Percentiles rank a stretch among this genome's conserved stretches.
Conservation (phyloP, 2,888 invertebrate genomes). For the Blomia tropicalis region DNA sequence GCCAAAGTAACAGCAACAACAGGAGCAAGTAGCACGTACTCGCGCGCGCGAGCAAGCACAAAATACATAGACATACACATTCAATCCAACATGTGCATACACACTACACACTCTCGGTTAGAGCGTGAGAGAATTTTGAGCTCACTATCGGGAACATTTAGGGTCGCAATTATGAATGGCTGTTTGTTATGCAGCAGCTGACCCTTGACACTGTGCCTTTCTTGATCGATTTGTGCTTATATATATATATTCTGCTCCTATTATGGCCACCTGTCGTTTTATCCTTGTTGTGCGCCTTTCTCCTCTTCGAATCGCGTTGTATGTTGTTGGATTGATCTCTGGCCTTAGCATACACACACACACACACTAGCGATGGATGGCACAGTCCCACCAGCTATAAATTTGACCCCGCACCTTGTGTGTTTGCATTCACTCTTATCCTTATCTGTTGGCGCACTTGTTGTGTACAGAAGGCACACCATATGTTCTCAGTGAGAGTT, state of each 20-base stretch:
- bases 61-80: background rate
- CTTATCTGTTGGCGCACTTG: slow-evolving; percentile 14
- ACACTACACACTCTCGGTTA: background rate
- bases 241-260: background rate
- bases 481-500: slow-evolving; percentile 2
- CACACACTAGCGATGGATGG: no score
- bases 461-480: background rate
- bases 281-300: background rate
- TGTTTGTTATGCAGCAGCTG: slow-evolving; percentile 15
- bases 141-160: background rate
- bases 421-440: background rate
- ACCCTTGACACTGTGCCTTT: slow-evolving; percentile 11
- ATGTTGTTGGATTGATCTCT: background rate
- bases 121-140: slow-evolving; percentile 1
- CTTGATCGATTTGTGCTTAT: slow-evolving; percentile 6
- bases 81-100: background rate
- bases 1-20: background rate
- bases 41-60: no score
- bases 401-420: slow-evolving; percentile 14
- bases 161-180: slow-evolving; percentile 11
- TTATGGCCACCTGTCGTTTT: slow-evolving; percentile 18
- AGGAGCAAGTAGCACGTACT: background rate
- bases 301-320: background rate
- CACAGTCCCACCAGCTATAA: slow-evolving; percentile 4
- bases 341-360: no score